Base-by-base conservation (phyloP, 2,797 vertebrate genomes). In the Coilia nasus region DNA sequence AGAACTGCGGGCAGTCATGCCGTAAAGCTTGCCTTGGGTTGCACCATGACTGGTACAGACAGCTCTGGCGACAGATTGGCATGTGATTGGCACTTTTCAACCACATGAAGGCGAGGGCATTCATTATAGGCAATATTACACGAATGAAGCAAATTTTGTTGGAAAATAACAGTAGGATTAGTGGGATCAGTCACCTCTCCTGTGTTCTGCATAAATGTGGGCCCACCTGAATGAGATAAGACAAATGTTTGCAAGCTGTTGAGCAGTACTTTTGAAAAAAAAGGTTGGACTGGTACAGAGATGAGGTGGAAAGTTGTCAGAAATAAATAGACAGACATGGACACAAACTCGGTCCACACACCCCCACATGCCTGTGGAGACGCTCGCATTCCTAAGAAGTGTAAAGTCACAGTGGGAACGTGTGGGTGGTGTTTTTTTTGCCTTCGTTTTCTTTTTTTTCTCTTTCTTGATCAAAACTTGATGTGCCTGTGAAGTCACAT, bases 331-430 rank as follows among this genome's bases (percentile, higher is more conserved):
- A 89, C 89, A 84, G 88, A 88, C 85, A 88, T 86, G 83, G 83
- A 83, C 64, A 62, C 82, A 85, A 57, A 47, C 46, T 47, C 46
- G 46, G 46, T 47, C 46, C 67, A 86, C 46, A 47, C 46, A 47
- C 86, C 3, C 46, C 3, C 46, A 47, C 46, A 47, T 10, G 3
- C 4, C 46, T 47, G 46, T 10, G 46, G 46, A 47, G 11, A 35
- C 64, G 9, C 88, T 89, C 86, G 86, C 88, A 85, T 90, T 82
- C 28, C 87, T 85, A 15, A 28, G 83, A 87, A 90, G 88, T 90
- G 88, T 86, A 89, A 90, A 90, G 87, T 83, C 87, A 85, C 89
- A 86, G 87, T 86, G 85, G 86, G 88, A 84, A 87, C 89, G 83
- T 57, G 89, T 90, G 87, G 89, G 89, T 78, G 88, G 85, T 80